Conservation (phyloP, 2,113 vertebrate genomes). For the Triplophysa siluroides region DNA sequence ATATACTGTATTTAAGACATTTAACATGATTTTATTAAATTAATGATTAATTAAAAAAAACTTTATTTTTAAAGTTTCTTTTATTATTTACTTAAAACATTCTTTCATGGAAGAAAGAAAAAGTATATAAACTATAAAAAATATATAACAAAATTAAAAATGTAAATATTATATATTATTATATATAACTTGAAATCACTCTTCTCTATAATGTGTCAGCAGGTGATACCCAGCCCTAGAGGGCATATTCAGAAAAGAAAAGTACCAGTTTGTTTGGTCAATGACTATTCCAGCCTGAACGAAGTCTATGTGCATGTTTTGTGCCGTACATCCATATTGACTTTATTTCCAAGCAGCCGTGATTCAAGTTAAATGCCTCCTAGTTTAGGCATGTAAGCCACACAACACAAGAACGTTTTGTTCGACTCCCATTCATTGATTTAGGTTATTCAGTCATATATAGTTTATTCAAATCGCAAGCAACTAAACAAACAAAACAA, state of each 20-base stretch:
- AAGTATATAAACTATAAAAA: no score
- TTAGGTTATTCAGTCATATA: slow-evolving; percentile 6
- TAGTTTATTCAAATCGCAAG: slow-evolving; percentile 7
- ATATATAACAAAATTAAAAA: no score
- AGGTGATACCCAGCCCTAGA: neutral
- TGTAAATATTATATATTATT: no score
- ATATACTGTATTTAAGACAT: no score
- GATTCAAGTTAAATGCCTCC: neutral
- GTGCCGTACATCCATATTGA: neutral
- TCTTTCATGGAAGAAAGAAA: no score
- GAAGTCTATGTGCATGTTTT: neutral
- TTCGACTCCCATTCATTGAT: neutral
- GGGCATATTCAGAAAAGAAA: neutral
- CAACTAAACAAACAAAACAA: slow-evolving; percentile 34
- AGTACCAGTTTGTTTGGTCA: neutral
- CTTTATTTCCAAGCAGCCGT: neutral
- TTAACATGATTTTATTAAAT: no score
- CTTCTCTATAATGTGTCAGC: neutral
- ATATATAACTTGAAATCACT: no score
- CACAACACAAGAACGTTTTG: neutral
- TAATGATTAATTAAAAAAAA: no score
- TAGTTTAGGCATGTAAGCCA: neutral
- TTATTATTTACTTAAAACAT: no score
- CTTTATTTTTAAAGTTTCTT: no score
- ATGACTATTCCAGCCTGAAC: neutral